Evolutionary conservation across 2,797 vertebrate genomes (phyloP).

Genomic region (Myripristis jacobus): DNA sequence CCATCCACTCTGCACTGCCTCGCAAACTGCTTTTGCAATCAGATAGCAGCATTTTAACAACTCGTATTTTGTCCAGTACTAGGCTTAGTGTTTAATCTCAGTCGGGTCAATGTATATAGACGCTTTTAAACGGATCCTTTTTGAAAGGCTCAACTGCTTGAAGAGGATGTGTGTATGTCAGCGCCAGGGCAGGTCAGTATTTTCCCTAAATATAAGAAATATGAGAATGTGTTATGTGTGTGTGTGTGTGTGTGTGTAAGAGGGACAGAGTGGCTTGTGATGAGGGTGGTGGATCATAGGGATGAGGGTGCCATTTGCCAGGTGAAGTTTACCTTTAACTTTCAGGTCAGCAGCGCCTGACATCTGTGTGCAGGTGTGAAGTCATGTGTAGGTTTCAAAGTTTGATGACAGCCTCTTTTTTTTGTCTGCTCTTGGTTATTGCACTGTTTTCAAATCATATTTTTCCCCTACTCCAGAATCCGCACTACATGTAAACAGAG

Average conservation of each 20-base stretch:
- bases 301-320: constrained; percentile 46
- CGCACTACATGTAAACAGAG: constrained; percentile 28
- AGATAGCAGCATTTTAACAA: constrained; percentile 9
- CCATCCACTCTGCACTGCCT: constrained; percentile 46
- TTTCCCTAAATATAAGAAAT: constrained; percentile 75
- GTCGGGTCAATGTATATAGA: constrained; percentile 87
- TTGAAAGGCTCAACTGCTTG: constrained; percentile 86
- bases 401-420: not conserved
- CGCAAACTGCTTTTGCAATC: constrained; percentile 27
- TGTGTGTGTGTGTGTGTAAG: constrained; percentile 14
- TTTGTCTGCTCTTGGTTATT: not conserved
- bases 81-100: constrained; percentile 47
- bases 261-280: constrained; percentile 38
- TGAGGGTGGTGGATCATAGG: constrained; percentile 58
- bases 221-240: constrained; percentile 70
- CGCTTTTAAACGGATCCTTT: constrained; percentile 87
- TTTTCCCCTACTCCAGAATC: constrained; percentile 19
- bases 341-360: constrained; percentile 7
- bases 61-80: constrained; percentile 50
- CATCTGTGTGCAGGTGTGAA: not conserved
- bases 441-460: constrained; percentile 8
- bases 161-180: constrained; percentile 89
- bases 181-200: constrained; percentile 86
- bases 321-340: constrained; percentile 43
- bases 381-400: constrained; percentile 26